Evolutionary conservation across 2,113 vertebrate genomes (phyloP).

Genomic region (Microtus pennsylvanicus): DNA sequence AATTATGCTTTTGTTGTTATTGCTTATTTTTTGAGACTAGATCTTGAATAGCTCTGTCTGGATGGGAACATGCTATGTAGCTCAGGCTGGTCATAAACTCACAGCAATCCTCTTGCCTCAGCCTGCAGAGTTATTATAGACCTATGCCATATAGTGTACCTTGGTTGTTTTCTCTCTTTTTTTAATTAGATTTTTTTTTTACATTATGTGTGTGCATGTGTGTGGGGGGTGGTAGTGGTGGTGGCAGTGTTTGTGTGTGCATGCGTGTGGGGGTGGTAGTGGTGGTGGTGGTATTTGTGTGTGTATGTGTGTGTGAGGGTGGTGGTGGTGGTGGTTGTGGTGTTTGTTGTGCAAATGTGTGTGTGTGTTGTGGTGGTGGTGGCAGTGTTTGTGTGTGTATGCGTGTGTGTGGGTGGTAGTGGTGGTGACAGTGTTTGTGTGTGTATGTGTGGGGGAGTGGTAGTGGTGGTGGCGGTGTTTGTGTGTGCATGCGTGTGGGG

Average conservation of each 20-base stretch:
- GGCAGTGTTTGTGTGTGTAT: not conserved
- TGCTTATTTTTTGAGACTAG: not conserved
- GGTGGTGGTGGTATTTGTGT: too few species aligned
- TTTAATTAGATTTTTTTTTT: not conserved
- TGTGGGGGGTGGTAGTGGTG: too few species aligned
- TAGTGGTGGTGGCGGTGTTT: too few species aligned
- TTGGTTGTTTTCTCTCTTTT: not conserved
- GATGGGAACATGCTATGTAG: not conserved
- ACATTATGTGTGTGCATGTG: not conserved
- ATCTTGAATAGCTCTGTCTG: not conserved
- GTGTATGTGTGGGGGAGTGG: too few species aligned
- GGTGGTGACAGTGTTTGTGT: too few species aligned
- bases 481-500: too few species aligned
- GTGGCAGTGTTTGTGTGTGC: too few species aligned
- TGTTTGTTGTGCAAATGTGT: too few species aligned
- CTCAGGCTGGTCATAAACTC: not conserved
- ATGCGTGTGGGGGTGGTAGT: too few species aligned
- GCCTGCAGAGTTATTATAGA: not conserved
- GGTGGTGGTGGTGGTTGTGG: too few species aligned
- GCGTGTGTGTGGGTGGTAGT: too few species aligned
- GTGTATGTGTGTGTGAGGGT: accelerated
- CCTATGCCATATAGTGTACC: not conserved
- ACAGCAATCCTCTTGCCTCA: not conserved
- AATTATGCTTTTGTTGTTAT: not conserved
- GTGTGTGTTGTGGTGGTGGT: too few species aligned